Evolutionary conservation across 2,888 invertebrate genomes (phyloP), one percentile per base, ranked within the genome.

Genomic region (Eumerus sabulonum): DNA sequence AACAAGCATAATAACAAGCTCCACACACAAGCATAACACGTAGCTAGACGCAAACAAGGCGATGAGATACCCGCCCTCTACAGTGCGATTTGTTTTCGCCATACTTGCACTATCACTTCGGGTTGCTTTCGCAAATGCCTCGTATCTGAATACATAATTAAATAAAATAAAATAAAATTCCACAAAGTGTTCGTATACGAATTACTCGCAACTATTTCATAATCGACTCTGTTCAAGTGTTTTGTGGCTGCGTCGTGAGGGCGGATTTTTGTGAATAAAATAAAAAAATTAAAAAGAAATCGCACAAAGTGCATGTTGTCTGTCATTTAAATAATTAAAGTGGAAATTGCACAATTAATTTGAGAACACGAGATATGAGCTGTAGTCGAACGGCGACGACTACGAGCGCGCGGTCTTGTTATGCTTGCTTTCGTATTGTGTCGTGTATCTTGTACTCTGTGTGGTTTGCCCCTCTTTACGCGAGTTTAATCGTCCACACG

Each of bases 291-390:
- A 50, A 56, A 67, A 45, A 9, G 40, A 73, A 77, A 63, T 73
- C 48, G 72, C 62, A 13, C 53, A 62, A 53, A 77, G 73, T 77
- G 77, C 77, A 77, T 77, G 67, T 77, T 44, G 67, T 68, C 62
- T 77, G 77, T 73, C 72, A 73, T 77, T 77, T 73, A 73, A 77
- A 73, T 67, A 77, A 73, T 77, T 63, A 68, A 77, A 77, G 63
- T 77, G 67, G 53, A 77, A 77, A 77, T 63, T 72, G 63, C 67
- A 77, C 72, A 77, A 72, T 73, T 77, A 77, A 63, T 73, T 77
- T 68, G 53, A 77, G 67, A 77, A 72, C 73, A 77, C 67, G 73
- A 63, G 57, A 56, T 45, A 62, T 64, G 71, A 59, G 51, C 64
- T 38, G 47, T 59, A 35, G 54, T 40, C 18, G 27, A 13, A 45